A percentile compares a stretch with the other conserved stretches of the same genome.
Conservation (phyloP, 2,797 vertebrate species). For the Pampus argenteus region DNA sequence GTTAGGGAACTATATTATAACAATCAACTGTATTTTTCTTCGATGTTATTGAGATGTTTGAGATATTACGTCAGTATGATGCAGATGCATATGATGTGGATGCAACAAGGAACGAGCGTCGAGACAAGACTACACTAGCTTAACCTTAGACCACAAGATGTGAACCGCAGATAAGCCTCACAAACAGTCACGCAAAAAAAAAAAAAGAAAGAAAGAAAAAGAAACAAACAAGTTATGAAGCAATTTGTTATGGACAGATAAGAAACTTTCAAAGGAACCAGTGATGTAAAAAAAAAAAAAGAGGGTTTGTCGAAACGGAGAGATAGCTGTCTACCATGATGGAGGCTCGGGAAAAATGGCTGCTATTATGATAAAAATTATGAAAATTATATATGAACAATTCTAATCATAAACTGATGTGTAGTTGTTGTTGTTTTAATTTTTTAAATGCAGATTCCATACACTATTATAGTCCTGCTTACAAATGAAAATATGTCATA, state of each 20-base stretch:
- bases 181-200: constrained; percentile 18
- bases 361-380: too few species aligned
- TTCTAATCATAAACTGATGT: too few species aligned
- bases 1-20: background rate
- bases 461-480: background rate
- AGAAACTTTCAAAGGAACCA: constrained; percentile 25
- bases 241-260: constrained; percentile 39
- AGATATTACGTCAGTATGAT: constrained; percentile 6
- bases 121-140: constrained; percentile 34
- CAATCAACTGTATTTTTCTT: constrained; percentile 21
- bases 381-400: too few species aligned
- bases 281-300: constrained; percentile 5
- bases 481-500: background rate
- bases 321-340: background rate
- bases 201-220: background rate
- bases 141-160: constrained; percentile 24
- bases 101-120: constrained; percentile 12
- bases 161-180: constrained; percentile 33
- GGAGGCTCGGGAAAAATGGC: background rate
- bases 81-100: constrained; percentile 2
- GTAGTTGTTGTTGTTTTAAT: too few species aligned
- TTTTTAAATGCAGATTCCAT: too few species aligned
- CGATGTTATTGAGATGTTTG: constrained; percentile 5
- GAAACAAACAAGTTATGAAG: constrained; percentile 8
- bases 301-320: constrained; percentile 9